Base-by-base conservation (phyloP, 2,888 invertebrate species). In the Nemotelus nigrinus region DNA sequence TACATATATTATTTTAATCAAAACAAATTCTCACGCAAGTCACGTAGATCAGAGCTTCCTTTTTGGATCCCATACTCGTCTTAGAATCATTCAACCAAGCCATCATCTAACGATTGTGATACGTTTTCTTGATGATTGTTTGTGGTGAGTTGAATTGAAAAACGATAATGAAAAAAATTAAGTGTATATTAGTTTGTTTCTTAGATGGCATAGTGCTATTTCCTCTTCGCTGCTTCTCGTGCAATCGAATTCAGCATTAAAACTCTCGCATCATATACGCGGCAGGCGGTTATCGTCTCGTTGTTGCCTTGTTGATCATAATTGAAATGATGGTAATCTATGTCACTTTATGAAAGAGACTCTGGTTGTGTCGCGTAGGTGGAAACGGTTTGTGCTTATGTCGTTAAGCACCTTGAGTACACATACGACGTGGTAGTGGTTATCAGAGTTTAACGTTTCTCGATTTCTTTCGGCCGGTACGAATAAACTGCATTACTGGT, bases 41-140 rank as follows among this genome's bases (percentile, higher is more conserved):
- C 79, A 79, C 79, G 79, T 79, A 79, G 43, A 47, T 10, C 1
- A 75, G 74, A 45, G 78, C 70, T 79, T 79, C 79, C 79, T 79
- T 78, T 79, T 78, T 76, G 65, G 67, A 68, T 25, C 68, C 53
- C 48, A 57, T 68, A 57, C 63, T 55, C 65, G 47, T 53, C 53
- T 43, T 5, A 2, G 8, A 53, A 65, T 44, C 50, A 65, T 65
- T 39, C 50, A 25, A 53, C 63, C 63, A 7, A 39, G 25, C 55
- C 53, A 70, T 25, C 25, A 25, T 70, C 70, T 55, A 70, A 53
- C 70, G 50, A 55, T 70, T 43, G 70, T 25, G 44, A 10, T 48
- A 50, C 45, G 67, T 39, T 39, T 43, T 41, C 41, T 44, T 45
- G 44, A 25, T 48, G 8, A 25, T 67, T 10, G n/a, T 70, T 70